Evolutionary conservation across 2,113 vertebrate genomes (phyloP), one percentile per base, ranked within the genome.

Genomic region (Psilopogon haemacephalus): DNA sequence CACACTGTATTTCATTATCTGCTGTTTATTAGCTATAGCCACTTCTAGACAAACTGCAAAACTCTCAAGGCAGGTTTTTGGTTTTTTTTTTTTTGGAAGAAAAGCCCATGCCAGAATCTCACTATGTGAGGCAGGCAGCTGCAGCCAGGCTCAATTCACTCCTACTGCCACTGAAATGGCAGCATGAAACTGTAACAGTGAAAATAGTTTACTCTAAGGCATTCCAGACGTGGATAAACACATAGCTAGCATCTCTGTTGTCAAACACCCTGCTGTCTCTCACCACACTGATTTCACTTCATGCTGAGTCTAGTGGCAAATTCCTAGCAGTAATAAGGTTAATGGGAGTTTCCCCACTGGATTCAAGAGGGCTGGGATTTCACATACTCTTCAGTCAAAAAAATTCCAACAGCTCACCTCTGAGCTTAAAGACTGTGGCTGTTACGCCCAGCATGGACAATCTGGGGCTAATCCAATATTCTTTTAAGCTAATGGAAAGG

Each of bases 391-490:
- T 83, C 81, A 67, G 67, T 64, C n/a, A 67, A 67, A 77, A 84
- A 94, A 96, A 88, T 85, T 69, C 71, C 30, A 69, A 58, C n/a
- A 3, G 16, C 92, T 95, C 88, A 90, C 84, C 86, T 94, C 90
- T 92, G 86, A 96, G 96, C 88, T 90, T 89, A 91, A 93, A 32
- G 78, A 70, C 87, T 82, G 81, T 78, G 55, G 84, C 91, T 2
- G 11, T 70, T 91, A 70, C 59, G n/a, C 84, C n/a, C 96, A 92
- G 90, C 91, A 93, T 0, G 26, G 42, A 83, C 60, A 71, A 87
- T 59, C 71, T 76, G 87, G 71, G 82, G 64, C 77, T 68, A 75
- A 92, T 92, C 64, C 89, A 94, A 91, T 50, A 92, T 33, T 60
- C 75, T 71, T 89, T 89, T 73, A 88, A 86, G 42, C 44, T 86